Evolutionary conservation across 37 sponge, comb jelly and placozoan species (phyloP).

Genomic region (Theonella swinhoei): DNA sequence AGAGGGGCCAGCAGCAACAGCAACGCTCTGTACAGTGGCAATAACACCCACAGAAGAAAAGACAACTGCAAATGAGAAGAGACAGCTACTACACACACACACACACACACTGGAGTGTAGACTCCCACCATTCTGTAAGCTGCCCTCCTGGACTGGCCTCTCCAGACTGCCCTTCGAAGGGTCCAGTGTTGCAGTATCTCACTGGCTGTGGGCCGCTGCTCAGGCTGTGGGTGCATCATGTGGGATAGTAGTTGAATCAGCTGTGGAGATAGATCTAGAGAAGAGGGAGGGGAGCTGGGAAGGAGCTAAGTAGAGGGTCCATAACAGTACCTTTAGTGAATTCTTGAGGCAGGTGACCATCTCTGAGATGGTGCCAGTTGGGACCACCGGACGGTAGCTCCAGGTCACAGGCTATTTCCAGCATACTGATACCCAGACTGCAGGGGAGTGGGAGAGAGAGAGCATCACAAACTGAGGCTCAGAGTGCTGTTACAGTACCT

Average conservation of each 20-base stretch:
- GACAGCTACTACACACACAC: constrained; percentile 4
- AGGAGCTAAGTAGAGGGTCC: not conserved
- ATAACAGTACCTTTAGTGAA: constrained; percentile 36
- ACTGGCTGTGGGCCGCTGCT: not conserved
- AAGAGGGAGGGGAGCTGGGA: not conserved
- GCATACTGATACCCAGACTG: constrained; percentile 73
- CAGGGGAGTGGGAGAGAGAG: not conserved
- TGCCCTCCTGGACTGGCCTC: not conserved
- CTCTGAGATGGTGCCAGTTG: constrained; percentile 77
- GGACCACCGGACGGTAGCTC: constrained; percentile 69
- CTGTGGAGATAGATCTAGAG: constrained; percentile 38
- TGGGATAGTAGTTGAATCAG: not conserved
- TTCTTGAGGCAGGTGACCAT: constrained; percentile 62
- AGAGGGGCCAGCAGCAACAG: not conserved
- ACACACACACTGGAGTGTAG: not conserved
- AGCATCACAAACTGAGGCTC: not conserved
- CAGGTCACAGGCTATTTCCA: constrained; percentile 86
- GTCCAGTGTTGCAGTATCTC: not conserved
- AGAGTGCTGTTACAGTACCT: constrained; percentile 33
- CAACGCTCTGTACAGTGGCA: not conserved
- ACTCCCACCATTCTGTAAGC: not conserved
- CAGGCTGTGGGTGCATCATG: constrained; percentile 61
- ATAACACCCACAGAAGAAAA: not conserved
- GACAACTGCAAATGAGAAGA: not conserved
- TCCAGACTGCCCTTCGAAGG: not conserved